Evolutionary conservation across 2,797 vertebrate species (phyloP), one percentile per base, ranked within the genome.

Genomic region (Gadopsis bispinosus): DNA sequence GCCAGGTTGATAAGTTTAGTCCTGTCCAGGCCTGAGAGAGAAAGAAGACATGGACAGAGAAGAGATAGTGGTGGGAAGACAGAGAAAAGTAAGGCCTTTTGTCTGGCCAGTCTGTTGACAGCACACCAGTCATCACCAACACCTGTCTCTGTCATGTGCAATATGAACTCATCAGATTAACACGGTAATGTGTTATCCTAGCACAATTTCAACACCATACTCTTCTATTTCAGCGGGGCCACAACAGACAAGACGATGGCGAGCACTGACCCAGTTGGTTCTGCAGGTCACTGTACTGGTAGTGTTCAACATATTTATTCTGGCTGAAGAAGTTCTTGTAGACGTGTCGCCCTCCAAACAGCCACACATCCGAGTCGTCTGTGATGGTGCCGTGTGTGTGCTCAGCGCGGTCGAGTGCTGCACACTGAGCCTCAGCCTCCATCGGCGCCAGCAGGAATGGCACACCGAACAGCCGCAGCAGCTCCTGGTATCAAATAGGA

Each of bases 241-340:
- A 55, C 2, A 22, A 22, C 3, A 33, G 1, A 7, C 26, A 31
- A 1, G 13, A 33, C 3, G 1, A 39, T 3, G 5, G 45, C 0
- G 10, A 16, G 19, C 33, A 78, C 94, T 89, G 74, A 99, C 98
- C 98, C 67, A 99, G 94, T 12, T 98, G 96, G 58, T 94, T 98
- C 58, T 99, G 96, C 79, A 99, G 93, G 86, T 99, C 98, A 66
- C 95, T 91, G 79, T 81, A 97, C 75, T 99, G 97, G 71, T 96
- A 99, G 86, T 98, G 97, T 64, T 98, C 96, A 0, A 99, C 95
- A 0, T 97, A 96, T 94, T 98, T 98, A 87, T 93, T 94, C 82
- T 98, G 97, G 93, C 88, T 99, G 89, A 99, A 99, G 90, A 99
- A 99, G 88, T 99, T 98, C 94, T 96, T 99, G 92, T 97, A 99